Base-by-base conservation (phyloP, 1,140 invertebrate species). In the Drosophila arizonae region DNA sequence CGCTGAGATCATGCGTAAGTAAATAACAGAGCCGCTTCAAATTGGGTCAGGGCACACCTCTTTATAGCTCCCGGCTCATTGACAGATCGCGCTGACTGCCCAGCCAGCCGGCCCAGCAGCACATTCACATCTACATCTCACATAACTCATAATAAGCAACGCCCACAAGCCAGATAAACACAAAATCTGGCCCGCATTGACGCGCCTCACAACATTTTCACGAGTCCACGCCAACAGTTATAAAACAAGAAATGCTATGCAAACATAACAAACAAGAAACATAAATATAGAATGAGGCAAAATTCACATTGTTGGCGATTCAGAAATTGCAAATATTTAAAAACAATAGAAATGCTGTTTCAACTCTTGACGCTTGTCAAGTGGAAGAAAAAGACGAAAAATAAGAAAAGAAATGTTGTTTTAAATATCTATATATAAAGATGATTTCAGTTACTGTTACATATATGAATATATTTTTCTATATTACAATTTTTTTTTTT, bases 21-120 rank as follows among this genome's bases (percentile, higher is more conserved):
- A 79, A 76, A 84, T 75, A 84, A 84, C 64, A 63, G 72, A 73
- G 17, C 46, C 54, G 75, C 39, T 1, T 15, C 61, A 81, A 84
- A 84, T 79, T 84, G 68, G 80, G 80, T 79, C 80, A 84, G 81
- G 80, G 80, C 80, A 84, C 80, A 84, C 80, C 80, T 76, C 73
- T 80, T 85, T 84, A 73, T 84, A 67, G 81, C 80, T 69, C 54
- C 65, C 55, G 76, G 80, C 79, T 84, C 65, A 68, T 68, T 51
- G 71, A 61, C 71, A 69, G 76, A 76, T 72, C 57, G 65, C 68
- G 67, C 52, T 67, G 52, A 33, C 58, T 46, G 61, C 51, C 72
- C 63, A 69, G 55, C 24, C 26, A 28, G 26, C 4, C 21, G 60
- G 50, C 8, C 13, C 51, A 55, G 28, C 39, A 36, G 26, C 26